Base-by-base conservation (phyloP, 2,797 vertebrate species). In the Urosaurus nigricauda region DNA sequence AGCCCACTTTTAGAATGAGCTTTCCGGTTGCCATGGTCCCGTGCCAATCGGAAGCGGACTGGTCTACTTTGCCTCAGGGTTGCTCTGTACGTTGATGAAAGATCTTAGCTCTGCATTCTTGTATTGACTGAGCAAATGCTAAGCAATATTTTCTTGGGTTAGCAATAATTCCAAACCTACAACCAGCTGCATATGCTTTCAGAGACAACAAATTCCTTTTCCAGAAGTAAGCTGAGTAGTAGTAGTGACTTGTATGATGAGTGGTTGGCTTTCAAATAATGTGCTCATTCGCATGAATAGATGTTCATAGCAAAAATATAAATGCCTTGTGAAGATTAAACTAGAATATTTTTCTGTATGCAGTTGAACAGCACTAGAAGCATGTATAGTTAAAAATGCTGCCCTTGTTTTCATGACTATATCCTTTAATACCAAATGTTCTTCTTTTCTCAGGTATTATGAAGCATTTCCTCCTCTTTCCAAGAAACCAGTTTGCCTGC, bases 381-480 rank as follows among this genome's bases (percentile, higher is more conserved):
- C 35, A 73, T 4, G 35, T 53, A 35, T 32, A 71, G 43, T 32
- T 77, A 43, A 65, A 43, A 65, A 37, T 24, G 24, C 58, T 70
- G 2, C 26, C 13, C 19, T 79, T 89, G 29, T 2, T 60, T 43
- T 84, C 71, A 35, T 70, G 35, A 26, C 43, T 53, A 0, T 47
- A 51, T 19, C n/a, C 29, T 9, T 14, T 47, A n/a, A 24, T 24
- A 71, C 13, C 79, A 13, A 40, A 2, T 77, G n/a, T 77, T 32
- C 92, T 80, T 11, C 3, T 2, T 88, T 92, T 93, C 93, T 84
- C 94, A 99, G 99, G 99, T 99, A 99, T 96, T 99, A 99, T 93
- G 99, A 99, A 98, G 99, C 99, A 47, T 99, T 99, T 96, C 99
- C 99, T 95, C 98, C 98, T 94, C 97, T 99, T 94, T 99, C 98